These are phyloP conservation scores for Laticauda laticaudata DNA, from an alignment of 2,113 vertebrate species.

Conservation along the genomic window DNA sequence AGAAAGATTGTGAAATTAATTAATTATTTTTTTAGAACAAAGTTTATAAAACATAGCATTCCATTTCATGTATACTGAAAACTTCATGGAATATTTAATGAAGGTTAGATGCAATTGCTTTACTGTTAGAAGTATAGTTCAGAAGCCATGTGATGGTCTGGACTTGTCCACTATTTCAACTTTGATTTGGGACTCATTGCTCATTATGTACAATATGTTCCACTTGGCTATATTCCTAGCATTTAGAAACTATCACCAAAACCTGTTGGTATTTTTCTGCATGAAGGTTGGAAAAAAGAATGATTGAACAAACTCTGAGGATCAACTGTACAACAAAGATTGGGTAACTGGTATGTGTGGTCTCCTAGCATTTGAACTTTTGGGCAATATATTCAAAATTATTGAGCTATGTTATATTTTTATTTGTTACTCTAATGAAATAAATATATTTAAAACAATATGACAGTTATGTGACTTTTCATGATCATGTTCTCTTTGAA, in stretches of 20 bases:
- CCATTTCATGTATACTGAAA: background rate
- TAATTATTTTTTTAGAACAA: background rate
- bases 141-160: background rate
- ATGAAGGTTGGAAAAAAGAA: background rate
- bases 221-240: background rate
- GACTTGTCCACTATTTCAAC: background rate
- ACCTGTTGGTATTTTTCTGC: background rate
- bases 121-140: background rate
- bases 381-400: background rate
- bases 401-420: background rate
- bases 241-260: background rate
- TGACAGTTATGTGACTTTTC: background rate
- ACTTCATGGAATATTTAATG: background rate
- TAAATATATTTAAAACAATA: background rate
- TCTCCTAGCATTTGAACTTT: background rate
- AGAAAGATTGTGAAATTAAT: background rate
- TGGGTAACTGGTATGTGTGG: background rate
- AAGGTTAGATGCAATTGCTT: background rate
- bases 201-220: background rate
- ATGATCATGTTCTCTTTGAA: background rate
- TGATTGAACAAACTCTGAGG: background rate
- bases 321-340: background rate
- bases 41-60: background rate
- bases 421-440: background rate
- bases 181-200: background rate